Evolutionary conservation across 1,140 invertebrate genomes (phyloP).

Genomic region (Brachionus angularis): DNA sequence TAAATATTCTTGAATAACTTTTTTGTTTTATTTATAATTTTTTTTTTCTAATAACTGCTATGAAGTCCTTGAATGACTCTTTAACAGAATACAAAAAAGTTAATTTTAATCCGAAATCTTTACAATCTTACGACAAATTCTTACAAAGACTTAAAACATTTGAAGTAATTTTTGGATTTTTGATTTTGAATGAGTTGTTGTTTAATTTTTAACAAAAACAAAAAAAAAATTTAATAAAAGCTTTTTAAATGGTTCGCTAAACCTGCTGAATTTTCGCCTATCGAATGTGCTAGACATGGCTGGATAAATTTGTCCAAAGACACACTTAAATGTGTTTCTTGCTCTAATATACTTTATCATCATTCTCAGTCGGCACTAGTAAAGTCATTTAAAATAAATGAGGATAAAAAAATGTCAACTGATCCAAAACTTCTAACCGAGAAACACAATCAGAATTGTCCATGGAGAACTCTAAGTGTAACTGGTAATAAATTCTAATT

Average conservation of each 20-base stretch:
- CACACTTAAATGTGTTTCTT: slow-evolving; percentile 5
- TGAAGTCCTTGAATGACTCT: slow-evolving; percentile 12
- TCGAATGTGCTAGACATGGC: slow-evolving; percentile 38
- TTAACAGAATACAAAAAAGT: slow-evolving; percentile 22
- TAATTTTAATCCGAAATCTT: not conserved
- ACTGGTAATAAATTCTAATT: not conserved
- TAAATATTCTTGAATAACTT: too few relatives aligned
- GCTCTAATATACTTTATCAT: slow-evolving; percentile 32
- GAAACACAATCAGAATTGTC: slow-evolving; percentile 26
- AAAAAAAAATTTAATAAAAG: not conserved
- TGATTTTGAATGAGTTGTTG: too few relatives aligned
- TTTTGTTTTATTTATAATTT: too few relatives aligned
- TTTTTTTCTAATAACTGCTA: too few relatives aligned
- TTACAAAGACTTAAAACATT: slow-evolving; percentile 12
- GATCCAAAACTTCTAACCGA: not conserved
- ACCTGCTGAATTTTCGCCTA: slow-evolving; percentile 7
- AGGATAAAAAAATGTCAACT: not conserved
- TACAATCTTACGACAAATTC: slow-evolving; percentile 21
- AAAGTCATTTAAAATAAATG: not conserved
- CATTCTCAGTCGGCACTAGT: slow-evolving; percentile 6
- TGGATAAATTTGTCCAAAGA: slow-evolving; percentile 27
- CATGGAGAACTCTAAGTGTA: slow-evolving; percentile 9
- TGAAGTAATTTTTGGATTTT: too few relatives aligned
- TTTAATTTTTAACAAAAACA: not conserved
- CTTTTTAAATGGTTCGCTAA: slow-evolving; percentile 38